Base-by-base conservation (phyloP, 2,888 invertebrate species). In the Caenorhabditis wallacei region DNA sequence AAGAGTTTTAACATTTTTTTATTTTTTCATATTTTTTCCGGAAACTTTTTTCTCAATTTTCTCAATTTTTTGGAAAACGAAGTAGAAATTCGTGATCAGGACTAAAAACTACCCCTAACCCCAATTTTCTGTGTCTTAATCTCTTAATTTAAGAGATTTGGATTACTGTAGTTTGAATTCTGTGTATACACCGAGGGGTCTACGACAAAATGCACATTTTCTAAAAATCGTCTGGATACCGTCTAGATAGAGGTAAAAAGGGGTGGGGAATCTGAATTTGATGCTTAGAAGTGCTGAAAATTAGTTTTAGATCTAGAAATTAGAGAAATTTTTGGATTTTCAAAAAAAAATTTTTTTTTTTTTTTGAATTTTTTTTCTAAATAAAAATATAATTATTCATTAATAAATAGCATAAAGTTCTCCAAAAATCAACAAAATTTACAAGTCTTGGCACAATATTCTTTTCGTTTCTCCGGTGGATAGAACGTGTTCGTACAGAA, bases 401-500 rank as follows among this genome's bases (percentile, higher is more conserved):
- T 56, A 35, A 56, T 35, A n/a, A n/a, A n/a, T n/a, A n/a, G n/a
- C n/a, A n/a, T n/a, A n/a, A n/a, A n/a, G n/a, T n/a, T 1, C 11
- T 37, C 10, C 37, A 11, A 16, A 40, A 61, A 26, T 69, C 40
- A 76, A 18, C 76, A 76, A 7, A 61, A 26, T 35, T 43, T 68
- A 51, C 76, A 76, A 16, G 76, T 76, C 69, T 76, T 76, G 22
- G 68, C 76, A 53, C 76, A 76, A 43, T 61, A 76, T 22, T 68
- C 51, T 22, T 69, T 69, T 22, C 53, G 51, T 35, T 68, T 37
- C 30, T 76, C 76, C 61, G 35, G 51, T n/a, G 76, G 37, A 46
- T 76, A 76, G 69, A 69, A 76, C 26, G 48, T 76, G 61, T 76
- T 76, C 1, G 76, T 76, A 24, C 76, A 76, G 76, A 76, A 76